These are phyloP conservation scores for Nanorana parkeri DNA, from an alignment of 2,113 vertebrate genomes.

Conservation along the genomic window DNA sequence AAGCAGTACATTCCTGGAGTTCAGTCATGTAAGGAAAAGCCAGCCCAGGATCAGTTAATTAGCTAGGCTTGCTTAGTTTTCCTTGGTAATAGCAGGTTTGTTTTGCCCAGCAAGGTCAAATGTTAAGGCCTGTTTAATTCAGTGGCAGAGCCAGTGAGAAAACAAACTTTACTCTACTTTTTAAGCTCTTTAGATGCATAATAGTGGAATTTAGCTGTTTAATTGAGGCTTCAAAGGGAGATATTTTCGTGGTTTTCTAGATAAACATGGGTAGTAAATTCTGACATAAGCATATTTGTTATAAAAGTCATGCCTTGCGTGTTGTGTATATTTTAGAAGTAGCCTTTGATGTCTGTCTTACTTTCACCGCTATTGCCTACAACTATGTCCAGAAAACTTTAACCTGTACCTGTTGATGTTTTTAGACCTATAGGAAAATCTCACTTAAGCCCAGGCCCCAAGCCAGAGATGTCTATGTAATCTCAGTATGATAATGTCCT, in stretches of 20 bases:
- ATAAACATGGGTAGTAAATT: not conserved
- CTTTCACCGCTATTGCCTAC: no score
- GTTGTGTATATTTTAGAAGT: no score
- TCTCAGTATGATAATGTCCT: no score
- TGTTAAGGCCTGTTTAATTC: slow-evolving; percentile 75
- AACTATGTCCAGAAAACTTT: no score
- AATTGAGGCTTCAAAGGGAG: slow-evolving; percentile 42
- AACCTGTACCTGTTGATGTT: no score
- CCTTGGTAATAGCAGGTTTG: slow-evolving; percentile 73
- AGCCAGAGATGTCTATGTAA: no score
- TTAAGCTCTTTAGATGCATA: slow-evolving; percentile 31
- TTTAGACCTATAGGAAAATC: no score
- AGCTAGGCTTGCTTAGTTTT: slow-evolving; percentile 74
- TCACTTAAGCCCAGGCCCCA: no score
- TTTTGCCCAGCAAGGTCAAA: slow-evolving; percentile 75
- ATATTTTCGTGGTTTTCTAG: not conserved
- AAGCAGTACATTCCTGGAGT: slow-evolving; percentile 71
- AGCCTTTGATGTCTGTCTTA: no score
- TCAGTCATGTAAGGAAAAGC: slow-evolving; percentile 72
- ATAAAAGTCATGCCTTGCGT: no score
- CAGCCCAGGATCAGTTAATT: slow-evolving; percentile 73
- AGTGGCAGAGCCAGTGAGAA: slow-evolving; percentile 57
- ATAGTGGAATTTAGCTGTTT: slow-evolving; percentile 45
- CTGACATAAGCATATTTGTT: not conserved
- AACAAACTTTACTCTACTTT: slow-evolving; percentile 64